Base-by-base conservation (phyloP, 2,888 invertebrate genomes). In the Nasonia oneida region DNA sequence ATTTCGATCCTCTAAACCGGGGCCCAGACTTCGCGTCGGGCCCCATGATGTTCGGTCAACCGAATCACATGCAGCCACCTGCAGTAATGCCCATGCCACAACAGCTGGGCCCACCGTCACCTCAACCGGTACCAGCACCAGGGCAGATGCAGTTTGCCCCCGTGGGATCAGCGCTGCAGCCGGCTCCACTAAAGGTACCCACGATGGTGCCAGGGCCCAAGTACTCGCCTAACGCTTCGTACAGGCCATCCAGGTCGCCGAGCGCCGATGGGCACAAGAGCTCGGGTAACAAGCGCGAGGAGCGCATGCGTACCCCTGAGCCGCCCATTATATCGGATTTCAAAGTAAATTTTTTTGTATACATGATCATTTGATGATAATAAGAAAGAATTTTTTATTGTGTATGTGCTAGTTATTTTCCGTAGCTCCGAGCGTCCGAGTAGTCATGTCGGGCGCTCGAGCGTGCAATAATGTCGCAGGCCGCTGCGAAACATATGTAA, bases 271-370 rank as follows among this genome's bases (percentile, higher is more conserved):
- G 6, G 15, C 37, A 53, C 50, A 74, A 57, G n/a, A 76, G 29
- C 29, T 57, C 73, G 29, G 33, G 73, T 33, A 75, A 6, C 14
- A 81, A 80, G 61, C 86, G 67, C 12, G 87, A 91, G 64, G 92
- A 92, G 86, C 91, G 93, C 50, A 87, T 93, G 47, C 92, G 90
- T 88, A 93, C 93, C 33, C 93, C 93, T 12, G 93, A 93, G 84
- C 93, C 93, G 50, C 93, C 93, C 4, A 91, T 93, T 90, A 93
- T 93, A 88, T 93, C 93, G 18, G 90, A 91, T 86, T 87, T 90
- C 81, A 92, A 93, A 93, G 93, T 93, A 93, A 93, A 90, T 90
- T 81, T 76, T 82, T 78, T 80, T 80, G 42, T 67, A 67, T 53
- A 74, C 37, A 74, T 23, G 67, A 67, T 67, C 67, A 12, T 67